Evolutionary conservation across 2,113 vertebrate genomes (phyloP).

Genomic region (Uria aalge): DNA sequence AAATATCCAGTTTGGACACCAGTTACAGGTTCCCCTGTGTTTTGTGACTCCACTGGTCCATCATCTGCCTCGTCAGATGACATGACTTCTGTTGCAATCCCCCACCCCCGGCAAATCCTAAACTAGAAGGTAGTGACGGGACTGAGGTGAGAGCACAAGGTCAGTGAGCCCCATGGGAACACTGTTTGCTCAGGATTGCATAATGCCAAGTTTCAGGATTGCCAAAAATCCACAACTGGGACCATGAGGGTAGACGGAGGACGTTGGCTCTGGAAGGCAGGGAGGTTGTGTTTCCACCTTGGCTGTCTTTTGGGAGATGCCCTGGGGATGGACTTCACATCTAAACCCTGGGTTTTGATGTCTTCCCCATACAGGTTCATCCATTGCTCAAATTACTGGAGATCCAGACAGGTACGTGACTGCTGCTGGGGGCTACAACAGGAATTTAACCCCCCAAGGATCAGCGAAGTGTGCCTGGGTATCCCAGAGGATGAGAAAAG

Average conservation of each 20-base stretch:
- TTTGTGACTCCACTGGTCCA: background rate
- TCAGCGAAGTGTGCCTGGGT: background rate
- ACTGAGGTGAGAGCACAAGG: background rate
- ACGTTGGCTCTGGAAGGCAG: background rate
- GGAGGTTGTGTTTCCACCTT: background rate
- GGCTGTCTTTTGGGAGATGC: background rate
- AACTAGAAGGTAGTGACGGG: background rate
- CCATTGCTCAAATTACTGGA: background rate
- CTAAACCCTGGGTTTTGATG: background rate
- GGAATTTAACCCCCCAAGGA: background rate
- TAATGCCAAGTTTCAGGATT: background rate
- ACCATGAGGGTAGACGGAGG: background rate
- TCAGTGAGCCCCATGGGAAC: fast-evolving
- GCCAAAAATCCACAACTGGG: background rate
- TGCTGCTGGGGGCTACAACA: background rate
- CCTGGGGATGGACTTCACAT: background rate
- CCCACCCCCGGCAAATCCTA: background rate
- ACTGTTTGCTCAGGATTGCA: background rate
- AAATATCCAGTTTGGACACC: background rate
- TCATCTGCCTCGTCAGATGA: background rate
- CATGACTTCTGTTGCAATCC: background rate
- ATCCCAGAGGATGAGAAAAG: background rate
- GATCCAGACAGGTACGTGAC: background rate
- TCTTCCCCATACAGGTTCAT: background rate
- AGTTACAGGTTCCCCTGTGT: background rate